Evolutionary conservation across 1,140 invertebrate species (phyloP).

Genomic region (Drosophila teissieri): DNA sequence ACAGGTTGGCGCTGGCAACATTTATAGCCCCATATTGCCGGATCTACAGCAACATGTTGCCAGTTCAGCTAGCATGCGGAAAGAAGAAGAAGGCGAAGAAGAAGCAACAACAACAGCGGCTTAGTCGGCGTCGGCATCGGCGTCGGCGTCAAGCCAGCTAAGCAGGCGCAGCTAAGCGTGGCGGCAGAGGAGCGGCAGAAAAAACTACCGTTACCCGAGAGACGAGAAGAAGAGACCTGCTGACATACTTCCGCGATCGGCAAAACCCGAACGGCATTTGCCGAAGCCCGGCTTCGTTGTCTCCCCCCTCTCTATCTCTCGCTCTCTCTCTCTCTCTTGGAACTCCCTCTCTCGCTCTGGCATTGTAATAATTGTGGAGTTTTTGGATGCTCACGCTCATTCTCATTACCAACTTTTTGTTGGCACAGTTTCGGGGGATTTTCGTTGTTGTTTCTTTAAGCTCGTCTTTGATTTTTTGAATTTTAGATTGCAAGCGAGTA

Average conservation of each 20-base stretch:
- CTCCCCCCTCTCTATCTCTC: conserved; percentile 2
- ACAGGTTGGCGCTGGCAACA: conserved; percentile 76
- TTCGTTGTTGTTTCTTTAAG: conserved; percentile 27
- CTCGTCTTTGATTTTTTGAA: conserved; percentile 29
- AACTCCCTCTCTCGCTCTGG: conserved; percentile 20
- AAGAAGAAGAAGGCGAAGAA: conserved; percentile 32
- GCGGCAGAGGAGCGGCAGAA: conserved; percentile 40
- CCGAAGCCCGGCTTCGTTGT: conserved; percentile 29
- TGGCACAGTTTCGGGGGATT: conserved; percentile 59
- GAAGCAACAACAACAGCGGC: conserved; percentile 19
- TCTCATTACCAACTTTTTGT: conserved; percentile 53
- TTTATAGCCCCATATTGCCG: conserved; percentile 43
- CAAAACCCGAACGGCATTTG: conserved; percentile 31
- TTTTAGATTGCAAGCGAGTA: conserved; percentile 10
- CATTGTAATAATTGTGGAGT: conserved; percentile 48
- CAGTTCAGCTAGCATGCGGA: conserved; percentile 54
- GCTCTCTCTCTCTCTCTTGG: conserved; percentile 19
- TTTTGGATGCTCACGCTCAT: conserved; percentile 36
- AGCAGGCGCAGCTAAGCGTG: conserved; percentile 78
- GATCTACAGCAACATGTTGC: conserved; percentile 64
- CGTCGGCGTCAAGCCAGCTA: conserved; percentile 49
- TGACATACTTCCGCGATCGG: conserved; percentile 84
- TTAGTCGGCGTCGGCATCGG: conserved; percentile 2
- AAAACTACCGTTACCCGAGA: conserved; percentile 84
- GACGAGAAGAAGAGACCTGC: conserved; percentile 67